Evolutionary conservation across 2,113 vertebrate genomes (phyloP), one percentile per base, ranked within the genome.

Genomic region (Thamnaconus septentrionalis): DNA sequence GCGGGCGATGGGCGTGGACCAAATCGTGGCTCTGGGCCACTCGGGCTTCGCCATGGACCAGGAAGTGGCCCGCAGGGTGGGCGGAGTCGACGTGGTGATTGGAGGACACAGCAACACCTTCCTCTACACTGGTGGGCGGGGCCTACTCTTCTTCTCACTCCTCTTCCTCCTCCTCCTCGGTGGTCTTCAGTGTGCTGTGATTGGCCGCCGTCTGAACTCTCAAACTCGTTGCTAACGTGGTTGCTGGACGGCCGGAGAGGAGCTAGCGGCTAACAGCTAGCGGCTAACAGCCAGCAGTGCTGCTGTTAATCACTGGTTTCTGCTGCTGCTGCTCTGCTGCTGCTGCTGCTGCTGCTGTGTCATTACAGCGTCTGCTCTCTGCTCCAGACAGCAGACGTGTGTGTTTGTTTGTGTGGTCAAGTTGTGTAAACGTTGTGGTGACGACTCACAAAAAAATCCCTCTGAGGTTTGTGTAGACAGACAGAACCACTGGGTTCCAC

Each of bases 41-140:
- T 97, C 97, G 0, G 97, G 97, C 5, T 98, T 98, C 79, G 66
- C 74, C 0, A 76, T 87, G 56, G 97, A 98, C 66, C 85, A 91
- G 78, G 81, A 79, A 18, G 95, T 98, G 6, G 97, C 96, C 55
- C 91, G 81, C 64, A 95, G 89, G 70, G 95, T 98, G 51, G 89
- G 64, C 41, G 96, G 94, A 0, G 92, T 98, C 6, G 97, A 98
- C 59, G 82, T 98, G 2, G 96, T 98, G 9, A 86, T 98, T 5
- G 97, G 97, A 40, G 97, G 96, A 79, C 97, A 98, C 74, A 90
- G 90, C 65, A 98, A 98, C 86, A 98, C 97, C 0, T 98, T 98
- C 87, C 94, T 98, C 18, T 97, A 92, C 55, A 95, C 94, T 90
- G 96, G 96, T 98, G 41, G 96, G 96, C 98, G 41, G 41, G 40